Conservation (phyloP, 1,140 invertebrate species). For the Drosophila kohkoa region DNA sequence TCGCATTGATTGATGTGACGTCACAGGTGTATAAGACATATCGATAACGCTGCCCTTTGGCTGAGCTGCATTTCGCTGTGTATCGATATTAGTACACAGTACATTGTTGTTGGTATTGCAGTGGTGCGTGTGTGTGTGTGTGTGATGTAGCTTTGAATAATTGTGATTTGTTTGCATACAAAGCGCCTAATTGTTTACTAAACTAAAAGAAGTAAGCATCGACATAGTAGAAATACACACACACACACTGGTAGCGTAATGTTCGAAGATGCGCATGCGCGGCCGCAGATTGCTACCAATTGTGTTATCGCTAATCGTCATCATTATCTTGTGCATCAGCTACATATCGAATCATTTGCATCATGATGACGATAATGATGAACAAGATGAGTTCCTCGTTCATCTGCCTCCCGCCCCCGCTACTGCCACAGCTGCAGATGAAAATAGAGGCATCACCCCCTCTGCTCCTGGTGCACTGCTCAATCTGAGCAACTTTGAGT, state of each 20-base stretch:
- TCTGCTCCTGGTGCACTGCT: conserved; percentile 46
- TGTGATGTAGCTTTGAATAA: conserved; percentile 21
- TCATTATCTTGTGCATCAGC: conserved; percentile 64
- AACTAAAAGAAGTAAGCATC: conserved; percentile 2
- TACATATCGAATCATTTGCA: conserved; percentile 60
- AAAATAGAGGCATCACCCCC: background rate
- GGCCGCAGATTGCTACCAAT: conserved; percentile 72
- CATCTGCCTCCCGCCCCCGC: conserved; percentile 50
- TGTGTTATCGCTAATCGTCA: conserved; percentile 60
- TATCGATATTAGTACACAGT: conserved; percentile 13
- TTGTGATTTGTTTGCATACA: conserved; percentile 23
- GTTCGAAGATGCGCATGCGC: conserved; percentile 77
- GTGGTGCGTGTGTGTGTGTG: conserved; percentile 7
- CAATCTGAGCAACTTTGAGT: conserved; percentile 69
- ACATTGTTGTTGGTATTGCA: conserved; percentile 8
- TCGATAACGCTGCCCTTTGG: background rate
- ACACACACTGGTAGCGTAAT: conserved; percentile 41
- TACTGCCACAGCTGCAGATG: background rate
- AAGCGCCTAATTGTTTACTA: background rate
- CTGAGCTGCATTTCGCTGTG: background rate
- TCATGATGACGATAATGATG: conserved; percentile 29
- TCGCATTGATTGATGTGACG: no score
- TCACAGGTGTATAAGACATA: background rate
- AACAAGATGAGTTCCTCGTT: conserved; percentile 51
- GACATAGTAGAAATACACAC: background rate